Conservation (phyloP, 2,797 vertebrate species). For the Mycteria americana region DNA sequence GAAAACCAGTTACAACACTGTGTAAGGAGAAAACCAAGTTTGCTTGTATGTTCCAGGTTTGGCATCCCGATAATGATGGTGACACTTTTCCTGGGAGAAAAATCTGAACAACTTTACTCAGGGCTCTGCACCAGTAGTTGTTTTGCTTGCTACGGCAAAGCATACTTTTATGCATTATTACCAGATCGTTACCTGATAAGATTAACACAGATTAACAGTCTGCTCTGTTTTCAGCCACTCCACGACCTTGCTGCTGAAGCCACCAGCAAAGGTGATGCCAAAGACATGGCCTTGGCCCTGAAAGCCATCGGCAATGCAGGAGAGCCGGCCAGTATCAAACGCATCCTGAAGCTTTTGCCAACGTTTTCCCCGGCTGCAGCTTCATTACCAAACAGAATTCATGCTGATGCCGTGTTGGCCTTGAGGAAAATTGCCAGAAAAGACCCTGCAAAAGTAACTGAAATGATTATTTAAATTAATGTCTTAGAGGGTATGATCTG, state of each 20-base stretch:
- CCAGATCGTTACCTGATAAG: not conserved
- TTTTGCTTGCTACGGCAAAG: not conserved
- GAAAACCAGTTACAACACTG: not conserved
- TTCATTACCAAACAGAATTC: slow-evolving; percentile 74
- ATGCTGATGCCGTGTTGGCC: slow-evolving; percentile 79
- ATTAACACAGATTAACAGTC: not conserved
- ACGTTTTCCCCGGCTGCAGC: slow-evolving; percentile 72
- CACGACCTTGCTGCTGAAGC: slow-evolving; percentile 76
- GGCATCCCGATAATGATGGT: not conserved
- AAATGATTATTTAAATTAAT: slow-evolving; percentile 33
- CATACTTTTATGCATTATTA: not conserved
- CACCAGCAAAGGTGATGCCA: slow-evolving; percentile 62
- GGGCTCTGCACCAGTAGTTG: not conserved
- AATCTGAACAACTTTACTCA: not conserved
- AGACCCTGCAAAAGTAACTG: slow-evolving; percentile 80
- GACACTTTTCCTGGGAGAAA: not conserved
- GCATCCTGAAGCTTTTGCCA: slow-evolving; percentile 85
- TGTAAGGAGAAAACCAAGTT: not conserved
- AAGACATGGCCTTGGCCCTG: slow-evolving; percentile 77
- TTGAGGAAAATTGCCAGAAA: slow-evolving; percentile 82
- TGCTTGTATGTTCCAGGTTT: not conserved
- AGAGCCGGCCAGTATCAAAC: slow-evolving; percentile 83
- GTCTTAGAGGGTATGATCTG: not conserved
- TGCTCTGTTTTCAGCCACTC: slow-evolving; percentile 77
- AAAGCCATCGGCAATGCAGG: slow-evolving; percentile 87